Conservation (phyloP, 2,113 vertebrate genomes). For the Centropus bengalensis region DNA sequence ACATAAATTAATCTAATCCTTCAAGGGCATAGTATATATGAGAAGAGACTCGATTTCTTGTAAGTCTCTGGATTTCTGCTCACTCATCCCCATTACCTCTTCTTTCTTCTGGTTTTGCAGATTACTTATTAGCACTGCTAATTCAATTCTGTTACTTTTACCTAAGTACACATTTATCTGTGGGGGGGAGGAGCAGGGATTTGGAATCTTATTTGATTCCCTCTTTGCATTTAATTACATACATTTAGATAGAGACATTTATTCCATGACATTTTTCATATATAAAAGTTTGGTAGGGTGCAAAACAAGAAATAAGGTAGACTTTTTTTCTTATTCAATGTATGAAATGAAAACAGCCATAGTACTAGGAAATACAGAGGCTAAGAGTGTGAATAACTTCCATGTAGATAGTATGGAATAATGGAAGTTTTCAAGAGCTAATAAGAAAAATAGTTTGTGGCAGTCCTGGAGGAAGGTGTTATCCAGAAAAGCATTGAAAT, state of each 20-base stretch:
- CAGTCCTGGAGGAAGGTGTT: neutral
- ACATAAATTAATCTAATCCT: neutral
- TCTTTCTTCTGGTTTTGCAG: neutral
- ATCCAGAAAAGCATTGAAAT: neutral
- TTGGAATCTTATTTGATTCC: neutral
- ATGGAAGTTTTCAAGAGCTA: neutral
- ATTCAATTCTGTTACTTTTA: neutral
- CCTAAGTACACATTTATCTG: neutral
- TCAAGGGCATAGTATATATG: neutral
- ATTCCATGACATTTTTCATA: too few relatives aligned
- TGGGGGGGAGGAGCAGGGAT: neutral
- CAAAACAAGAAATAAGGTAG: neutral
- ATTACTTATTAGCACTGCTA: neutral
- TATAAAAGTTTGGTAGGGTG: too few relatives aligned
- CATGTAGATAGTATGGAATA: neutral
- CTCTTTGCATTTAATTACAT: neutral
- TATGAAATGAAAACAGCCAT: neutral
- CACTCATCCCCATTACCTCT: accelerated
- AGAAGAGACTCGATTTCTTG: neutral
- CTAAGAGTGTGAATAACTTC: neutral
- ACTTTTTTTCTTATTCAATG: neutral
- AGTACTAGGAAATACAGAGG: neutral
- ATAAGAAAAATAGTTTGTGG: neutral
- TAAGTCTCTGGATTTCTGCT: neutral
- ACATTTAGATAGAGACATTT: neutral